phyloP scores from a whole-genome alignment of 2,113 vertebrate species.

The Saccopteryx leptura region DNA sequence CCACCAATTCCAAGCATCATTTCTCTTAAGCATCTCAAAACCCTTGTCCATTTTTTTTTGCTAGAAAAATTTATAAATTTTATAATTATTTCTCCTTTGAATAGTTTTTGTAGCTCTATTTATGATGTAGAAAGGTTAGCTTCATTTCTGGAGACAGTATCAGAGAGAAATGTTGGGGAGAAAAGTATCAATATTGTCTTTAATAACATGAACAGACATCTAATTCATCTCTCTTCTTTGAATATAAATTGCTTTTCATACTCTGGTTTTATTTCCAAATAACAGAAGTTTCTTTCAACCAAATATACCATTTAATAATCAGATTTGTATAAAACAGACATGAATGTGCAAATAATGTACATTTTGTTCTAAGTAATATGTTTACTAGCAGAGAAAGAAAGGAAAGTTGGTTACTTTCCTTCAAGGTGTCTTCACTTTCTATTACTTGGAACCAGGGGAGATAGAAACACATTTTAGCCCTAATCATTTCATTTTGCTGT shows the following conservation, averaged over 20 bases:
- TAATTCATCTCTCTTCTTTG: background rate
- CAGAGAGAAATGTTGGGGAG: background rate
- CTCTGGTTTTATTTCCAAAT: constrained; percentile 46
- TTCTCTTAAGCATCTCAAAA: background rate
- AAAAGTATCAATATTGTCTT: background rate
- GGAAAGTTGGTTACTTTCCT: constrained; percentile 65
- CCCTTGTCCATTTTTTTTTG: background rate
- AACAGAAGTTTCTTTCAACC: background rate
- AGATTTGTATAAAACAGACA: background rate
- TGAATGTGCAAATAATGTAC: constrained; percentile 35
- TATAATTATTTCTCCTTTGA: background rate
- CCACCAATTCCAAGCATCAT: background rate
- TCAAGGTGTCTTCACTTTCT: constrained; percentile 21
- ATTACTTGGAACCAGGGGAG: constrained; percentile 52
- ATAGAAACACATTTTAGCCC: constrained; percentile 63
- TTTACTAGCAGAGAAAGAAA: constrained; percentile 37
- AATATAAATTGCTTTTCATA: constrained; percentile 34
- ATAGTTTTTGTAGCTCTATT: background rate
- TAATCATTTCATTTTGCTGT: constrained; percentile 63
- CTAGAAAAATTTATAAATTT: background rate
- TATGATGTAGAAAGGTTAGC: background rate
- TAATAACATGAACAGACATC: background rate
- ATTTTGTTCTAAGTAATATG: background rate
- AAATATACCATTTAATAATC: constrained; percentile 24
- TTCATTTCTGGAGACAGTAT: background rate